A percentile compares a stretch with the other conserved stretches of the same genome.
phyloP scores from a whole-genome alignment of 2,888 invertebrate genomes.

The Oxyscelio sp. region DNA sequence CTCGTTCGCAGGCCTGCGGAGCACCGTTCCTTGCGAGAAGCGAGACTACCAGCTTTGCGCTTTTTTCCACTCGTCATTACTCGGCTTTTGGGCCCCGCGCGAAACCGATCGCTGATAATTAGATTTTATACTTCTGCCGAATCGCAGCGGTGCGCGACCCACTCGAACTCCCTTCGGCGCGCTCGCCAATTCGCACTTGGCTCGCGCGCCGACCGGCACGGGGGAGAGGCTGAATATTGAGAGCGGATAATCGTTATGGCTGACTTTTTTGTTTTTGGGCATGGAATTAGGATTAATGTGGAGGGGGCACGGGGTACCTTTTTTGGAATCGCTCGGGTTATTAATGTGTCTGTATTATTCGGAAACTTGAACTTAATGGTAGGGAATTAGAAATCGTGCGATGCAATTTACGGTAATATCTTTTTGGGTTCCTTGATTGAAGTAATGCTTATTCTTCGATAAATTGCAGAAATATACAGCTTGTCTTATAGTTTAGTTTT shows the following conservation, averaged over 20 bases:
- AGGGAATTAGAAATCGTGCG: slow-evolving; percentile 68
- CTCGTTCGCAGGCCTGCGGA: slow-evolving; percentile 43
- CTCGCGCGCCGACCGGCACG: neutral
- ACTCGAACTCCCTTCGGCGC: slow-evolving; percentile 44
- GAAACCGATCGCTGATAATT: slow-evolving; percentile 75
- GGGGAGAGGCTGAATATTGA: slow-evolving; percentile 58
- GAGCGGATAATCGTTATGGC: slow-evolving; percentile 61
- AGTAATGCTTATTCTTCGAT: neutral
- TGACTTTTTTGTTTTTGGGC: slow-evolving; percentile 57
- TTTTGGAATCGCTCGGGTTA: slow-evolving; percentile 65
- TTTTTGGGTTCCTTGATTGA: slow-evolving; percentile 2
- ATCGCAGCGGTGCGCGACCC: slow-evolving; percentile 50
- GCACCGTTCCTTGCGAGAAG: slow-evolving; percentile 29
- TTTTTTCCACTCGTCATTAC: slow-evolving; percentile 73
- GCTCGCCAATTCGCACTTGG: slow-evolving; percentile 58
- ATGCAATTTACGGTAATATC: slow-evolving; percentile 58
- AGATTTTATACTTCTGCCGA: slow-evolving; percentile 63
- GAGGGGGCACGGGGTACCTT: slow-evolving; percentile 56
- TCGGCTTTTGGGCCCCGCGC: slow-evolving; percentile 47
- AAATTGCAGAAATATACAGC: neutral
- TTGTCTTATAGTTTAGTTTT: too few relatives aligned
- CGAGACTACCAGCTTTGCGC: slow-evolving; percentile 67
- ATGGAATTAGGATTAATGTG: slow-evolving; percentile 68
- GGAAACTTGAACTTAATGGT: slow-evolving; percentile 64
- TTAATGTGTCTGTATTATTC: slow-evolving; percentile 70